Base-by-base conservation (phyloP, 2,113 vertebrate genomes). In the Syrrhaptes paradoxus region DNA sequence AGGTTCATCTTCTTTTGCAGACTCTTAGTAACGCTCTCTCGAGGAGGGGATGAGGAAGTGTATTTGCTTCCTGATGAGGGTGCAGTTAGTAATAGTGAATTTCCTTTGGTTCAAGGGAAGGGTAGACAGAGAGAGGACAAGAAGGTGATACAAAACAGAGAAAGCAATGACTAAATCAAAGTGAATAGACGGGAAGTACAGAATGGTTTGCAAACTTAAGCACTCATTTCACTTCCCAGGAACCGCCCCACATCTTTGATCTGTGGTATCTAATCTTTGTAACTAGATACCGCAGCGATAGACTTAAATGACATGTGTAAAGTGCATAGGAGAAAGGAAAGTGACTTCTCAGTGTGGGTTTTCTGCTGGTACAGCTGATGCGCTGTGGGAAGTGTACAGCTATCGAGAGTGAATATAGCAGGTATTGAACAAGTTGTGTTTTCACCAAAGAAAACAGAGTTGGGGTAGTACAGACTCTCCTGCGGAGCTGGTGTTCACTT, bases 241-340 rank as follows among this genome's bases (percentile, higher is more conserved):
- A 93, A 4, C 51, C 67, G 41, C 78, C 80, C 59, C 52, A 19
- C 46, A 38, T 78, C n/a, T 87, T 54, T 94, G 16, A 58, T 93
- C 76, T 91, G 72, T 92, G 77, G 52, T 87, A 63, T 95, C 79
- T 92, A 84, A 94, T 96, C 89, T 91, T 82, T 95, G n/a, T 79
- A 61, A 49, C 68, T 46, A 61, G 75, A 86, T 90, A 81, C 82
- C 78, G 26, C 63, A 76, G 54, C 22, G 84, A 43, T 32, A 79
- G 75, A 31, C 10, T 2, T 21, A 58, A 46, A 25, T 88, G 78
- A 46, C 24, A 5, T 1, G 4, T 52, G 72, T 66, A 52, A 85
- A 77, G 55, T 63, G n/a, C n/a, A 16, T 17, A 66, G 77, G 38
- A 52, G 83, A 74, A 88, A 28, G 43, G 78, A 73, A 84, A 62